Base-by-base conservation (phyloP, 2,113 vertebrate genomes). In the Pangasianodon gigas region DNA sequence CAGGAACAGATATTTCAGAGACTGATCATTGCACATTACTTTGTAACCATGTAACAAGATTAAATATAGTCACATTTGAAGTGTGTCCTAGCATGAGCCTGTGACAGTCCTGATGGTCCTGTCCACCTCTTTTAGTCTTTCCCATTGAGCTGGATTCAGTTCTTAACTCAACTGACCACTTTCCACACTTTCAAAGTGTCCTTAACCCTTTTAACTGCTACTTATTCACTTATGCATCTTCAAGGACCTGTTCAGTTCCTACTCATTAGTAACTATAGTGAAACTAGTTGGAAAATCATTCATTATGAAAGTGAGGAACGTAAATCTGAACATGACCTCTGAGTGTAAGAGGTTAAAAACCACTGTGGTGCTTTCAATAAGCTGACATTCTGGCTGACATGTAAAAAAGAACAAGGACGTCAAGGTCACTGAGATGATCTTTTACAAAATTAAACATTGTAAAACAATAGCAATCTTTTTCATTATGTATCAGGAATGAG, bases 331-430 rank as follows among this genome's bases (percentile, higher is more conserved):
- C 6, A 10, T 65, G 10, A n/a, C 62, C 62, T n/a, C 62, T 67
- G 9, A 67, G 14, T 41, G 14, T 37, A 74, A 19, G 32, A 74
- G 32, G 69, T 37, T 74, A 18, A 19, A 74, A 74, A 41, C 60
- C 0, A 6, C 37, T 41, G 37, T 32, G n/a, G 11, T 32, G 16
- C 19, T 44, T 75, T 77, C 21, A 46, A 48, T 26, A 77, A 26
- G 21, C 21, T 4, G 13, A 94, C 91, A 94, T 89, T 90, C 91
- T 95, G 69, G 90, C 93, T 84, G 93, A 93, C 79, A n/a, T 16
- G 13, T 89, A 74, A 85, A n/a, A 86, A 95, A 94, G 92, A 86
- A 85, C 87, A 95, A 92, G 93, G 94, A 94, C 62, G 86, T 54
- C 29, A 86, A 92, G 90, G 93, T 80, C 85, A 83, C 52, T 62